Conservation (phyloP, 2,888 invertebrate species). For the Parthenolecanium corni region DNA sequence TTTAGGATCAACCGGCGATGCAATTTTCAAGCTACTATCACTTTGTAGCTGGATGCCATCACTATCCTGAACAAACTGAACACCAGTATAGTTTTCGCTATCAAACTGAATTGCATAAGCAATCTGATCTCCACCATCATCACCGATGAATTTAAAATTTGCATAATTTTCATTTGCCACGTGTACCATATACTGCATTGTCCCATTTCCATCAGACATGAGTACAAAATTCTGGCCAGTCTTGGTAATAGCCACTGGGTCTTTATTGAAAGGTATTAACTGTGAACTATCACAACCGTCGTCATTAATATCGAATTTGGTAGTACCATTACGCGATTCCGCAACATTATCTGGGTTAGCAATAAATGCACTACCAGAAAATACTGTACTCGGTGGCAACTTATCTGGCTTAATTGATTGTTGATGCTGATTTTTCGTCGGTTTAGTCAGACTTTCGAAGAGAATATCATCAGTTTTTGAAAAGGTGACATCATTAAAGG, state of each 20-base stretch:
- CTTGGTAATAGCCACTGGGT: not conserved
- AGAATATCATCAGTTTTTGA: conserved; percentile 10
- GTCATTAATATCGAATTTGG: conserved; percentile 5
- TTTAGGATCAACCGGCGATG: no score
- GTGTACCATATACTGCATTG: conserved; percentile 13
- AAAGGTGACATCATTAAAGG: no score
- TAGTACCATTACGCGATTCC: not conserved
- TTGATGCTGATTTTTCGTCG: not conserved
- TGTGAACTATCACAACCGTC: conserved; percentile 14
- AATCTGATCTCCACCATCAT: conserved; percentile 6
- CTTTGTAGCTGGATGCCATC: not conserved
- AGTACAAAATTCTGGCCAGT: conserved; percentile 12
- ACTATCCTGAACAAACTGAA: conserved; percentile 10
- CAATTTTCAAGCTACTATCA: not conserved
- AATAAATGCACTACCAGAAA: not conserved
- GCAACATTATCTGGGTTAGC: not conserved
- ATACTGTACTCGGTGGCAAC: not conserved
- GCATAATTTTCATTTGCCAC: conserved; percentile 10
- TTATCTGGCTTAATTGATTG: not conserved
- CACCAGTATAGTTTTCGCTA: conserved; percentile 3
- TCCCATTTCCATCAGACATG: conserved; percentile 7
- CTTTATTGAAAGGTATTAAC: not conserved
- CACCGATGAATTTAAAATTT: conserved; percentile 6
- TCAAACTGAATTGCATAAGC: conserved; percentile 12
- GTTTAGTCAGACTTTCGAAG: conserved; percentile 16